Percentiles rank a stretch among this genome's conserved stretches.
Evolutionary conservation across 2,888 invertebrate genomes (phyloP).

Genomic region (Dolichomitus sp.): DNA sequence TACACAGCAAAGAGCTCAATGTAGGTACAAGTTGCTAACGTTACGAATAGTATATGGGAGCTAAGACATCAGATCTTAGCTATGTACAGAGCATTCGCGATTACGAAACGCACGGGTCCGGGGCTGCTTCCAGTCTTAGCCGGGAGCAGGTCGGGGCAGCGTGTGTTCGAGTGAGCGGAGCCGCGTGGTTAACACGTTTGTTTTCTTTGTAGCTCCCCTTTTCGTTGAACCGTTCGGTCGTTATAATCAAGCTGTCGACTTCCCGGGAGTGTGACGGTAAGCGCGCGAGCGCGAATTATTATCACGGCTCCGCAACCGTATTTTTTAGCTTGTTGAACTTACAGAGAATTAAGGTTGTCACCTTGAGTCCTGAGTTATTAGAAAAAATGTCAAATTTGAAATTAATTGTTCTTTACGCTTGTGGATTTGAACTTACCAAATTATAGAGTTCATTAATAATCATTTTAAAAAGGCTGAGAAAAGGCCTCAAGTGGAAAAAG

Average conservation of each 20-base stretch:
- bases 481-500: neutral
- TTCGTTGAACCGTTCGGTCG: constrained; percentile 51
- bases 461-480: neutral
- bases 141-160: constrained; percentile 73
- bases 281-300: constrained; percentile 68
- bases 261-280: constrained; percentile 68
- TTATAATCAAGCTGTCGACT: constrained; percentile 76
- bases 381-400: too few relatives aligned
- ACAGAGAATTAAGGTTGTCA: too few relatives aligned
- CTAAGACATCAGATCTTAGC: neutral
- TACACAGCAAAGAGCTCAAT: constrained; percentile 22
- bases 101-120: constrained; percentile 81
- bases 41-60: neutral
- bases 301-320: constrained; percentile 36
- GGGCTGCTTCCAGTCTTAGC: constrained; percentile 83
- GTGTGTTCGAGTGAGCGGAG: constrained; percentile 10
- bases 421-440: too few relatives aligned
- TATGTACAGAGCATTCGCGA: constrained; percentile 73
- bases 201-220: constrained; percentile 46
- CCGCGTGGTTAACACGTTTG: constrained; percentile 28
- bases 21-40: neutral
- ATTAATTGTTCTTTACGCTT: too few relatives aligned
- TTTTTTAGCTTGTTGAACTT: neutral
- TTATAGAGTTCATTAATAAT: too few relatives aligned
- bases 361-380: too few relatives aligned